Percentiles rank a stretch among this genome's conserved stretches.
phyloP scores from a whole-genome alignment of 2,797 vertebrate species.

The Paguma larvata region DNA sequence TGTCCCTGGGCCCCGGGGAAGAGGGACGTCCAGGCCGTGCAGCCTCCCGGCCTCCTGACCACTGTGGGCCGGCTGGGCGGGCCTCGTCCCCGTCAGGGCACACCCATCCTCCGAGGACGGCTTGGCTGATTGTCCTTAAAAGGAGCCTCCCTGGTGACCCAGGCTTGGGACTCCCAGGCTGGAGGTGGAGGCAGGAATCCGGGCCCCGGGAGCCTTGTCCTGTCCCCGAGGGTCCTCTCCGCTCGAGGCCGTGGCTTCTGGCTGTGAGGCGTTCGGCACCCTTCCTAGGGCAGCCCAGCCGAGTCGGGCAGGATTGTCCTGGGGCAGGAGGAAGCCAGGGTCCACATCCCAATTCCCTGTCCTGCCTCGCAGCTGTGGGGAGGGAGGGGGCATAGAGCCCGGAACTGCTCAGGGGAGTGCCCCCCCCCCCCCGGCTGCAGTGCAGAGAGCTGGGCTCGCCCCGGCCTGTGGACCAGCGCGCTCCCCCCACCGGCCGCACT shows the following conservation, averaged over 20 bases:
- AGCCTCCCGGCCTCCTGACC: background rate
- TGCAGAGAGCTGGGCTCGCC: background rate
- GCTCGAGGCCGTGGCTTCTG: background rate
- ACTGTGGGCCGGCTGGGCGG: background rate
- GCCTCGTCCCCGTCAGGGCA: no score
- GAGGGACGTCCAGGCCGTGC: background rate
- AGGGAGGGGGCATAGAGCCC: no score
- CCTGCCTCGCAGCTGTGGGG: background rate
- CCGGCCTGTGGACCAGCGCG: accelerated
- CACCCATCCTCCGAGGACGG: background rate
- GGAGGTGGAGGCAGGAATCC: background rate
- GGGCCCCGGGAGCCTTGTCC: background rate
- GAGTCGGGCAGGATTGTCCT: background rate
- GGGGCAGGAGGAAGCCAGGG: accelerated
- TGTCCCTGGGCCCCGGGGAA: background rate
- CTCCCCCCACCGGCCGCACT: accelerated
- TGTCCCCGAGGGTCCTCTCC: background rate
- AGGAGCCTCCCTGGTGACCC: background rate
- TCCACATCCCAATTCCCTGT: no score
- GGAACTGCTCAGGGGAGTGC: background rate
- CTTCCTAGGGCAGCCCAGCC: background rate
- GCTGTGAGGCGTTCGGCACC: background rate
- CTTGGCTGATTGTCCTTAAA: background rate
- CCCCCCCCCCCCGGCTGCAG: background rate
- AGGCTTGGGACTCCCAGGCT: background rate